Conservation (phyloP, 2,888 invertebrate genomes). For the Phaonia tiefii region DNA sequence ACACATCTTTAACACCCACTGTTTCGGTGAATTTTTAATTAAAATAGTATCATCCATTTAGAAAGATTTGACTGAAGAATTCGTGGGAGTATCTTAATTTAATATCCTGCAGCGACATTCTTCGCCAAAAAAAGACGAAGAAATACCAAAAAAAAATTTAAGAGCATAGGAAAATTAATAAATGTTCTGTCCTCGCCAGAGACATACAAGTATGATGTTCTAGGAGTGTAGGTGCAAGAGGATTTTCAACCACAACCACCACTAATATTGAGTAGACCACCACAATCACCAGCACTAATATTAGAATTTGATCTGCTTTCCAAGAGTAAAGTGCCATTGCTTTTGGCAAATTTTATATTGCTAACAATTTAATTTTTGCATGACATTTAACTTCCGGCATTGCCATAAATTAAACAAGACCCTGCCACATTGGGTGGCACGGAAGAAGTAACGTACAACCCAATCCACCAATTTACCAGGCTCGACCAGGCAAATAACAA, state of each 20-base stretch:
- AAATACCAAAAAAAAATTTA: slow-evolving; percentile 21
- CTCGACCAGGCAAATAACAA: slow-evolving; percentile 52
- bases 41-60: too few species aligned
- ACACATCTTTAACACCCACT: too few species aligned
- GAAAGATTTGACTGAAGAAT: not conserved
- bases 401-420: slow-evolving; percentile 59
- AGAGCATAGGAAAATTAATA: slow-evolving; percentile 48
- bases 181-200: slow-evolving; percentile 42
- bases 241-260: too few species aligned
- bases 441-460: not conserved
- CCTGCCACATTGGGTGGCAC: slow-evolving; percentile 4
- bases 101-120: slow-evolving; percentile 50
- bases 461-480: not conserved
- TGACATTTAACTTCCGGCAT: slow-evolving; percentile 64
- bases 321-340: not conserved
- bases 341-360: slow-evolving; percentile 43
- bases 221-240: not conserved
- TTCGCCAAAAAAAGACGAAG: slow-evolving; percentile 9
- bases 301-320: not conserved
- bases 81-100: slow-evolving; percentile 21
- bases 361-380: slow-evolving; percentile 60
- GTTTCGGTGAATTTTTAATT: too few species aligned
- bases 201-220: not conserved
- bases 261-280: not conserved
- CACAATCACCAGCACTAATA: not conserved